Evolutionary conservation across 2,797 vertebrate species (phyloP).

Genomic region (Malurus leucopterus): DNA sequence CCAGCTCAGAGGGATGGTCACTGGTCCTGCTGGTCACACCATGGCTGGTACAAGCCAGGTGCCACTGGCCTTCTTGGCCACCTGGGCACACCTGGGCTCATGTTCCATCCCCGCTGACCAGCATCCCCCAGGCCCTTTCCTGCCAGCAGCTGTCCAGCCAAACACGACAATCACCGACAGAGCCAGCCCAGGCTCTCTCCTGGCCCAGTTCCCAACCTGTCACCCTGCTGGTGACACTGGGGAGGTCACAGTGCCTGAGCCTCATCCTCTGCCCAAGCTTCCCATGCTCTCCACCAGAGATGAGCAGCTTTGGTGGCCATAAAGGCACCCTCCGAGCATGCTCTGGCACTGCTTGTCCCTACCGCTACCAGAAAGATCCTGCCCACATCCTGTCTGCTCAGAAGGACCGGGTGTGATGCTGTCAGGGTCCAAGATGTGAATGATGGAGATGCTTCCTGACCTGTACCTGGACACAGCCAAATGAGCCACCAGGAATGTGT

Average conservation of each 20-base stretch:
- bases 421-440: background rate
- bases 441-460: background rate
- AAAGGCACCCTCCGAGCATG: background rate
- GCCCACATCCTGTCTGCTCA: background rate
- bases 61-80: too few relatives aligned
- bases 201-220: background rate
- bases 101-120: background rate
- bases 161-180: background rate
- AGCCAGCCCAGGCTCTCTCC: rapidly evolving
- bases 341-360: background rate
- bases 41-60: background rate
- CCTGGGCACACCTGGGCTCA: background rate
- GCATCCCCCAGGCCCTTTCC: background rate
- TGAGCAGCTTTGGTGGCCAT: background rate
- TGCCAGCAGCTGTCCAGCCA: background rate
- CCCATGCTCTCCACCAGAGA: background rate
- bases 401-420: background rate
- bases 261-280: background rate
- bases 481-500: background rate
- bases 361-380: background rate
- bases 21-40: background rate
- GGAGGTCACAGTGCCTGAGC: background rate
- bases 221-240: background rate
- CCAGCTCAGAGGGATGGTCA: background rate
- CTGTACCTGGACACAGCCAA: background rate